Conservation (phyloP, 2,888 invertebrate species). For the Ennomos erosarius region DNA sequence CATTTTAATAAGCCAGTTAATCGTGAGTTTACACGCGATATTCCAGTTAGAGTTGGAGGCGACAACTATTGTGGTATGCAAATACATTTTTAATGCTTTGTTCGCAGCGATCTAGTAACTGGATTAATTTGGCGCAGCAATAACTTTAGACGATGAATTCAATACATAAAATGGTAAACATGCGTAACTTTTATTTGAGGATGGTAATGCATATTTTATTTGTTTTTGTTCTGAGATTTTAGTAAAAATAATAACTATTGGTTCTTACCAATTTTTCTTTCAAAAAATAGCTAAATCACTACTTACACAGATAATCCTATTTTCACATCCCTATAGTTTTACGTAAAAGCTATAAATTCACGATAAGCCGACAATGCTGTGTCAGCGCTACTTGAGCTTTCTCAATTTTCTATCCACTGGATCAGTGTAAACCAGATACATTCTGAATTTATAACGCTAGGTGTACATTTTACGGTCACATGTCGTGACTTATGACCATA, state of each 20-base stretch:
- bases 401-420: neutral
- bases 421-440: slow-evolving; percentile 31
- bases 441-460: slow-evolving; percentile 63
- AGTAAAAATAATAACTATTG: no score
- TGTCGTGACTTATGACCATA: slow-evolving; percentile 78
- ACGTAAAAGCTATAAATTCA: neutral
- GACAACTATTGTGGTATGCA: slow-evolving; percentile 75
- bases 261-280: no score
- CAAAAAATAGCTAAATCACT: no score
- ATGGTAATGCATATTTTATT: no score
- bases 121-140: neutral
- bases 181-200: no score
- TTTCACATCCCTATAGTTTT: no score
- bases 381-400: neutral
- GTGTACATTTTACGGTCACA: slow-evolving; percentile 64
- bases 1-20: slow-evolving; percentile 69
- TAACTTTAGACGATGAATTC: no score
- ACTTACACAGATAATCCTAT: no score
- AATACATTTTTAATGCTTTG: slow-evolving; percentile 59
- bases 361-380: neutral
- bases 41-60: slow-evolving; percentile 60
- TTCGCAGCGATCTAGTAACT: slow-evolving; percentile 22
- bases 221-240: no score
- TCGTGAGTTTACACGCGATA: slow-evolving; percentile 67
- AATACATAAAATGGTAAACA: no score